These are phyloP conservation scores for Mesorhabditis belari DNA, from an alignment of 2,888 invertebrate genomes.

Conservation along the genomic window DNA sequence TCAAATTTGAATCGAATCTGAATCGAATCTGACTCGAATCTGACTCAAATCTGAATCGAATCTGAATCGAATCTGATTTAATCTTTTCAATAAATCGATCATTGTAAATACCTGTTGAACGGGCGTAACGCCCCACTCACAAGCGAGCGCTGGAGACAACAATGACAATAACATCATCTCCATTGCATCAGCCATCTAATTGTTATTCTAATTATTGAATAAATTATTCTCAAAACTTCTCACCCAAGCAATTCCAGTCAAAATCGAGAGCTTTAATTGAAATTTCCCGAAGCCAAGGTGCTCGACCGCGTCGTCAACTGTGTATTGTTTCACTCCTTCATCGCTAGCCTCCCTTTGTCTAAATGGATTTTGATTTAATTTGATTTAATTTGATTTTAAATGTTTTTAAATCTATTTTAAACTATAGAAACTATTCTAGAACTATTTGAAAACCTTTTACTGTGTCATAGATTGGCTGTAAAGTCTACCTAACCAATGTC, in stretches of 20 bases:
- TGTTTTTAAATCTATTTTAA: neutral
- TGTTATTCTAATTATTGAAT: slow-evolving; percentile 51
- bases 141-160: slow-evolving; percentile 82
- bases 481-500: too few species aligned
- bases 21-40: too few species aligned
- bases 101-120: slow-evolving; percentile 27
- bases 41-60: too few species aligned
- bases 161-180: slow-evolving; percentile 94
- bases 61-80: too few species aligned
- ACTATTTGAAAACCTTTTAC: too few species aligned
- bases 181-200: slow-evolving; percentile 97
- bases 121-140: slow-evolving; percentile 79
- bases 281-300: slow-evolving; percentile 59
- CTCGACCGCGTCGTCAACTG: slow-evolving; percentile 59
- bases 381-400: neutral
- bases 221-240: neutral
- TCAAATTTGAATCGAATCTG: too few species aligned
- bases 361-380: too few species aligned
- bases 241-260: slow-evolving; percentile 59
- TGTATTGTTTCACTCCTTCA: slow-evolving; percentile 40
- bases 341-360: too few species aligned
- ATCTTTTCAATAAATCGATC: neutral
- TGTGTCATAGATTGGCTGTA: too few species aligned
- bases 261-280: slow-evolving; percentile 57
- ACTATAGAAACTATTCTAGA: too few species aligned